A percentile compares a stretch with the other conserved stretches of the same genome.
Conservation (phyloP, 2,113 vertebrate species). For the Jaculus jaculus region DNA sequence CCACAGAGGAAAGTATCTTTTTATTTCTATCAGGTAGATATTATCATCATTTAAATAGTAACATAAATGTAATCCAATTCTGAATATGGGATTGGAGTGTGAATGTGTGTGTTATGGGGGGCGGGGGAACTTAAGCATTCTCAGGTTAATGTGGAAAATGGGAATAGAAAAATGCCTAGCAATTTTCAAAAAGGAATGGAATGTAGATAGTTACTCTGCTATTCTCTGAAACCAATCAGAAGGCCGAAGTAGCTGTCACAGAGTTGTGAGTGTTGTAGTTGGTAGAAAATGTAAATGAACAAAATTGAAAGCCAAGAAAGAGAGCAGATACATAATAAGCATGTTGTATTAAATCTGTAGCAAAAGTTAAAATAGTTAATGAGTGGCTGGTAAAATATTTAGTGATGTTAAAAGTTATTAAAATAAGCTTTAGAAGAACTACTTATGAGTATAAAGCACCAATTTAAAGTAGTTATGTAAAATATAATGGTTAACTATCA, state of each 20-base stretch:
- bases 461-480: slow-evolving; percentile 45
- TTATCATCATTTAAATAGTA: not conserved
- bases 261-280: slow-evolving; percentile 24
- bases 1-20: not conserved
- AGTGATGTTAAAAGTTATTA: slow-evolving; percentile 32
- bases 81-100: not conserved
- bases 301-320: slow-evolving; percentile 47
- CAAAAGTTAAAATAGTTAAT: slow-evolving; percentile 33
- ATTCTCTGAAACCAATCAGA: slow-evolving; percentile 49
- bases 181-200: slow-evolving; percentile 33
- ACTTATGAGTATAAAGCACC: slow-evolving; percentile 42
- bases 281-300: slow-evolving; percentile 48
- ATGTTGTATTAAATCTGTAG: slow-evolving; percentile 6
- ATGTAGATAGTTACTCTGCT: not conserved
- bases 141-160: slow-evolving; percentile 18
- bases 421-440: slow-evolving; percentile 36
- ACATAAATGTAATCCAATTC: slow-evolving; percentile 20
- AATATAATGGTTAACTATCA: not conserved
- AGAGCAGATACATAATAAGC: slow-evolving; percentile 9
- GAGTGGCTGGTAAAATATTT: slow-evolving; percentile 25
- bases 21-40: not conserved
- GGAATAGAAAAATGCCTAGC: not conserved
- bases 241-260: slow-evolving; percentile 55
- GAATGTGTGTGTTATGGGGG: not conserved
- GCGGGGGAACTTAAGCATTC: not conserved